Conservation (phyloP, 2,888 invertebrate species). For the Chrysomela aeneicollis region DNA sequence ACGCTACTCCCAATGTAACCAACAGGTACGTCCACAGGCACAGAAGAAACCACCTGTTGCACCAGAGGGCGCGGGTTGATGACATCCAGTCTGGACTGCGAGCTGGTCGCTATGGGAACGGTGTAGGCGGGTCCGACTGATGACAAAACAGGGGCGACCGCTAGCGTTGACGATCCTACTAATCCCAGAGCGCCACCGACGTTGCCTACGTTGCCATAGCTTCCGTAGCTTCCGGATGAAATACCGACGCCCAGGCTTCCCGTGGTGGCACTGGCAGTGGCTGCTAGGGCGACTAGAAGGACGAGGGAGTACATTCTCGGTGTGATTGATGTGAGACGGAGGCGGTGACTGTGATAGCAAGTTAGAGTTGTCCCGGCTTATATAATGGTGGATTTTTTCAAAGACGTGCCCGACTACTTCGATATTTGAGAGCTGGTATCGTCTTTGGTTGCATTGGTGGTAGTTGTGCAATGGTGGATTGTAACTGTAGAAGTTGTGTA, state of each 20-base stretch:
- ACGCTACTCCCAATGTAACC: constrained; percentile 4
- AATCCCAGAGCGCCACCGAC: constrained; percentile 14
- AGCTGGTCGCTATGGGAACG: constrained; percentile 36
- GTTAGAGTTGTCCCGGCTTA: background rate
- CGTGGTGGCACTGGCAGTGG: constrained; percentile 2
- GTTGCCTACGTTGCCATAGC: background rate
- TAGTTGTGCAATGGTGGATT: no score
- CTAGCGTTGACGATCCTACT: constrained; percentile 7
- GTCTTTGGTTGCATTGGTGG: background rate
- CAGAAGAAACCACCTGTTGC: constrained; percentile 28
- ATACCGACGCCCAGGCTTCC: background rate
- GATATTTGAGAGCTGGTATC: background rate
- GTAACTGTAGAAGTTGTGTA: background rate
- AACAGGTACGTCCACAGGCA: constrained; percentile 27
- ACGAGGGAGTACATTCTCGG: background rate
- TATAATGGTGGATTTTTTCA: background rate
- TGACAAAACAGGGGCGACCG: constrained; percentile 1
- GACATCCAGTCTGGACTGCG: constrained; percentile 34
- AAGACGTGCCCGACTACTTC: background rate
- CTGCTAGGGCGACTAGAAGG: background rate
- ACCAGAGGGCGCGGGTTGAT: constrained; percentile 30
- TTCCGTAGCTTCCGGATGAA: background rate
- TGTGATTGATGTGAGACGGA: background rate
- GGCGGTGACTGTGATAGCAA: background rate
- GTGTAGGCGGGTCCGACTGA: background rate